Conservation (phyloP, 2,113 vertebrate genomes). For the Tupaia tana region DNA sequence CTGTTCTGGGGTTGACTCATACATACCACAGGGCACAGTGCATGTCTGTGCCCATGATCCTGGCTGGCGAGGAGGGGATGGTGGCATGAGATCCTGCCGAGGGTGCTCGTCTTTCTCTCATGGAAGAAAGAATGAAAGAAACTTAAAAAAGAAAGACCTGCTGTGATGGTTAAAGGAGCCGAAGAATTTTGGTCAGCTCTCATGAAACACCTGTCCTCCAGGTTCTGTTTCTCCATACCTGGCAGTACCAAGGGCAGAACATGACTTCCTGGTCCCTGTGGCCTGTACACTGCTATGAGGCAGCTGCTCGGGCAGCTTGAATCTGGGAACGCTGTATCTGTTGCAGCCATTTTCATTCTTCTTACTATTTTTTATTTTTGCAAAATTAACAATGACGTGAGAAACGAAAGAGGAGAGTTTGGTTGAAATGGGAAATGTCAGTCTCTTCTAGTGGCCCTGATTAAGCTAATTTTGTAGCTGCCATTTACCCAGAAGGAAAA, state of each 20-base stretch:
- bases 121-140: neutral
- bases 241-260: neutral
- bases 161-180: neutral
- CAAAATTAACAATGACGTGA: neutral
- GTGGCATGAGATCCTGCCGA: too few species aligned
- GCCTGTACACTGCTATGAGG: neutral
- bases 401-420: neutral
- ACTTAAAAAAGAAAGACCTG: neutral
- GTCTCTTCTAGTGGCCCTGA: neutral
- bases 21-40: too few species aligned
- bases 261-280: neutral
- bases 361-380: neutral
- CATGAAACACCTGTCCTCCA: neutral
- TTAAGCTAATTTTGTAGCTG: neutral
- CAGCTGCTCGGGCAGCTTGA: neutral
- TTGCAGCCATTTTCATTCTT: constrained; percentile 32
- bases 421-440: neutral
- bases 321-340: neutral
- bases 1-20: too few species aligned
- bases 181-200: neutral
- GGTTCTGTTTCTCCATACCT: neutral
- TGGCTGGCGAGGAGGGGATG: too few species aligned
- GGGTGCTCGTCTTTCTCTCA: too few species aligned
- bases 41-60: too few species aligned
- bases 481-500: constrained; percentile 24